Base-by-base conservation (phyloP, 2,888 invertebrate species). In the Diabrotica balteata region DNA sequence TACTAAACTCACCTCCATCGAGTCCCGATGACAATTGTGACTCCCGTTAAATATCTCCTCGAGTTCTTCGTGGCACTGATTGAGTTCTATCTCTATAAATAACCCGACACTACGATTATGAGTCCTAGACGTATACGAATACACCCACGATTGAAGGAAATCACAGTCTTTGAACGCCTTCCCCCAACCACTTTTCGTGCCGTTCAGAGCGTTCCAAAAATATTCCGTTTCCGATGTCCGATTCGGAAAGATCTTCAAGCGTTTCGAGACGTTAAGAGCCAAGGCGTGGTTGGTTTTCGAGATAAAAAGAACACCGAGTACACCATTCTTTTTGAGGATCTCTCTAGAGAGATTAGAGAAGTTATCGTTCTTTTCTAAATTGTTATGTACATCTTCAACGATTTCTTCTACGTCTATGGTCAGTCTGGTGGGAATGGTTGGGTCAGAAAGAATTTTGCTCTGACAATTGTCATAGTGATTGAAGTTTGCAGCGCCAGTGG, bases 51-150 rank as follows among this genome's bases (percentile, higher is more conserved):
- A 89, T 79, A 91, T 88, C 68, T 90, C 89, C 75, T 88, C 86
- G 81, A 91, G 87, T 44, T 87, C 86, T 69, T 89, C 88, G 78
- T 92, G 91, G 83, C 94, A 94, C 70, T 91, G 92, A 83, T 93
- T 87, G 73, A 92, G 86, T 69, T 90, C 86, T 73, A 90, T 83
- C 10, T 86, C 84, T 9, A 83, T 69, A 71, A 84, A 82, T 8
- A 83, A 65, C 2, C 78, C 82, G 17, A 82, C 74, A 55, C 77
- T 79, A 49, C 76, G 63, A 44, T 78, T 76, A 5, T 72, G 70
- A 45, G 74, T 74, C 63, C 78, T 79, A 32, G 77, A 73, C 42
- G 78, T 73, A 73, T 82, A 84, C 51, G 80, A 79, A 68, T 83
- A 81, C 66, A 84, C 78, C 85, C 85, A 85, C 45, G 77, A 79